Evolutionary conservation across 2,113 vertebrate species (phyloP).

Genomic region (Beaufortia kweichowensis): DNA sequence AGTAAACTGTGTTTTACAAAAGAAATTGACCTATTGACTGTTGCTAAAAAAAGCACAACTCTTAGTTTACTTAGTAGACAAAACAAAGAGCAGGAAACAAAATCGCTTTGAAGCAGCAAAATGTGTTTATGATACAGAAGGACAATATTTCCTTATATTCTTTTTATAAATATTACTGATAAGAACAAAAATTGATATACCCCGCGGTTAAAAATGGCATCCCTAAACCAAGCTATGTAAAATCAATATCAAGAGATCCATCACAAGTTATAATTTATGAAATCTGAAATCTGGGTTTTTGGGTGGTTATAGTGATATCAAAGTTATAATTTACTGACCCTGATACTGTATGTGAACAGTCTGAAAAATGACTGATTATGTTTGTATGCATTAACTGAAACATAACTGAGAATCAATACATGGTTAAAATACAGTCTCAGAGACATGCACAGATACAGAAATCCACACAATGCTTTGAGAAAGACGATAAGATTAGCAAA

Average conservation of each 20-base stretch:
- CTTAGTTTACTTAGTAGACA: conserved; percentile 9
- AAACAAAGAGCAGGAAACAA: conserved; percentile 12
- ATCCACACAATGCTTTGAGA: too few relatives aligned
- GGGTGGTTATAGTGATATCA: neutral
- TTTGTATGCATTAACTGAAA: conserved; percentile 4
- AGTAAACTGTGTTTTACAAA: conserved; percentile 20
- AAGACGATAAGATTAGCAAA: conserved; percentile 13
- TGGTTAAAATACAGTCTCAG: conserved; percentile 15
- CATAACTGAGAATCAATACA: neutral
- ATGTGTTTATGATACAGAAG: neutral
- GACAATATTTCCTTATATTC: neutral
- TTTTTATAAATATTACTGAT: neutral
- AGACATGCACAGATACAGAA: neutral
- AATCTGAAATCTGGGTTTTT: conserved; percentile 16
- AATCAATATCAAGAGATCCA: conserved; percentile 27
- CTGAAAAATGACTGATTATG: neutral
- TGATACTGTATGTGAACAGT: neutral
- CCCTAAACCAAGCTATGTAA: conserved; percentile 27
- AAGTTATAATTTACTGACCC: neutral
- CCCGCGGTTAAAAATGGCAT: conserved; percentile 19
- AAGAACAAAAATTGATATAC: conserved; percentile 19
- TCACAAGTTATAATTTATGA: conserved; percentile 1
- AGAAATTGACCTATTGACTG: conserved; percentile 35
- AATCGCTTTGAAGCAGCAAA: conserved; percentile 1
- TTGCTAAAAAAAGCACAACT: neutral